These are phyloP conservation scores for Helicoverpa zea DNA, from an alignment of 1,140 invertebrate species.

Conservation along the genomic window DNA sequence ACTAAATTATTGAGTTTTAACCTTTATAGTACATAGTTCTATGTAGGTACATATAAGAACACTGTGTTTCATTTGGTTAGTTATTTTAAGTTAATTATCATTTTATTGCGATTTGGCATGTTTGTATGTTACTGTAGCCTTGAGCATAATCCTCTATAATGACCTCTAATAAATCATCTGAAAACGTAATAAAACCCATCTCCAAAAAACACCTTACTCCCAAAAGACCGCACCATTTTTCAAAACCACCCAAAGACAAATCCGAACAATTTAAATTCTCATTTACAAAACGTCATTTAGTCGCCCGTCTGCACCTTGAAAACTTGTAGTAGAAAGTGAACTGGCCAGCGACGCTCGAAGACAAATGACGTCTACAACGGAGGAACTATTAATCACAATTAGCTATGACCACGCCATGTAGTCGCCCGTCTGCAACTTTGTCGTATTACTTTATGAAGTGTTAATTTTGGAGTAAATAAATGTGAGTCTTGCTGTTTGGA, in stretches of 20 bases:
- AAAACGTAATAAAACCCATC: not conserved
- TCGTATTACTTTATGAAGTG: constrained; percentile 48
- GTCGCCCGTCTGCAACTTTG: constrained; percentile 52
- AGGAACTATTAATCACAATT: constrained; percentile 73
- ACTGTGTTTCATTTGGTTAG: no score
- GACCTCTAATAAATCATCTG: no score
- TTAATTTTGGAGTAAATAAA: constrained; percentile 42
- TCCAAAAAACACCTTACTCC: not conserved
- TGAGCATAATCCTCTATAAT: no score
- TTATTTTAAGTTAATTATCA: no score
- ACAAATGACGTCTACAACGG: constrained; percentile 68
- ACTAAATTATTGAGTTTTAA: no score
- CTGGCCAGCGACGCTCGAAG: constrained; percentile 60
- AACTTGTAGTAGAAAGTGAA: constrained; percentile 68
- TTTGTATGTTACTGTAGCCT: no score
- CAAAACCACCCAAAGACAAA: not conserved
- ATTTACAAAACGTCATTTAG: constrained; percentile 38
- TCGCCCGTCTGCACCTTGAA: constrained; percentile 55
- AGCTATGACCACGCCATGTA: constrained; percentile 58
- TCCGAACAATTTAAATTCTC: constrained; percentile 17
- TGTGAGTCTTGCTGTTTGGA: constrained; percentile 4
- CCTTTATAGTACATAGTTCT: no score
- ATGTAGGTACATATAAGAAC: no score
- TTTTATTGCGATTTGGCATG: no score
- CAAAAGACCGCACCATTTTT: not conserved